Percentiles rank a stretch among this genome's conserved stretches.
phyloP scores from a whole-genome alignment of 2,797 vertebrate species.

The Netta rufina region DNA sequence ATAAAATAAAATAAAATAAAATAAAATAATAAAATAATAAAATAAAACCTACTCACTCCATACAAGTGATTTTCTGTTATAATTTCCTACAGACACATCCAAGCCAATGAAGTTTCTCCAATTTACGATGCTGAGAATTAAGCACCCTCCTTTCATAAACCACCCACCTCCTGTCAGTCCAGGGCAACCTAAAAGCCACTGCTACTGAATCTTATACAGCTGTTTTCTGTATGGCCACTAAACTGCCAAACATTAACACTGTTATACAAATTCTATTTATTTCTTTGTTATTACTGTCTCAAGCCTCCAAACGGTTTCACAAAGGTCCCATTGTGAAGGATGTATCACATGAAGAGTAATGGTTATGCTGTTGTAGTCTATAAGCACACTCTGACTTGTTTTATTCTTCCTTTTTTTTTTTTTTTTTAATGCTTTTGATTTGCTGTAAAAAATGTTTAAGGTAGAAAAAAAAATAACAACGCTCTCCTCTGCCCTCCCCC shows the following conservation, averaged over 20 bases:
- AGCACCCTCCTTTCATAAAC: not conserved
- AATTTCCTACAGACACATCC: not conserved
- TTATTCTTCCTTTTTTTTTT: not conserved
- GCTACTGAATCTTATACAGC: not conserved
- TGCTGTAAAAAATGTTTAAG: not conserved
- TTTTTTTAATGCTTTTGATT: not conserved
- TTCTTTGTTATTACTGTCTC: not conserved
- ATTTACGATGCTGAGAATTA: not conserved
- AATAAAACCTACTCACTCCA: not conserved
- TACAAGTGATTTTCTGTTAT: not conserved
- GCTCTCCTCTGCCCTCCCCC: too few species aligned
- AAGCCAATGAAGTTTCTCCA: not conserved
- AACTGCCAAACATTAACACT: not conserved
- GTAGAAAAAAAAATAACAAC: not conserved
- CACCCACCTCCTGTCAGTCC: not conserved
- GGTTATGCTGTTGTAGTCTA: not conserved
- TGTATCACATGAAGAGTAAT: not conserved
- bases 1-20: too few species aligned
- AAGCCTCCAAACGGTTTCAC: not conserved
- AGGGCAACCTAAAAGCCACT: not conserved
- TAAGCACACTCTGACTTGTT: not conserved
- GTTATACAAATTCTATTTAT: not conserved
- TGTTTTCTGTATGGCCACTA: not conserved
- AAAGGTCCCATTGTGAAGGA: not conserved
- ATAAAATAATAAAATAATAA: not conserved